A percentile compares a stretch with the other conserved stretches of the same genome.
Conservation (phyloP, 2,113 vertebrate species). For the Hippocampus comes region DNA sequence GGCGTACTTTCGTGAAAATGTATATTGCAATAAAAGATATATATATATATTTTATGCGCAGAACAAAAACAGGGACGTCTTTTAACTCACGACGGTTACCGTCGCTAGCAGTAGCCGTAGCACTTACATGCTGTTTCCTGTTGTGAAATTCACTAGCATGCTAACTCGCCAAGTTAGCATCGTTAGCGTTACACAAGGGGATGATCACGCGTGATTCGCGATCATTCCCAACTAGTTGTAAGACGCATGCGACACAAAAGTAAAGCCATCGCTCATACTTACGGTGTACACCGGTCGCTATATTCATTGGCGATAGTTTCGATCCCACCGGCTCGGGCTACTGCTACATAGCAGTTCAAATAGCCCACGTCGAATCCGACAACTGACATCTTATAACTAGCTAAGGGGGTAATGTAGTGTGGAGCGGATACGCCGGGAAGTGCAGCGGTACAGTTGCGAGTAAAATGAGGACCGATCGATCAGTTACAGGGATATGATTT, state of each 20-base stretch:
- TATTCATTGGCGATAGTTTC: constrained; percentile 96
- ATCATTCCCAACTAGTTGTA: too few relatives aligned
- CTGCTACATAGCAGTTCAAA: constrained; percentile 93
- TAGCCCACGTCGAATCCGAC: constrained; percentile 93
- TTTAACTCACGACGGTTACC: constrained; percentile 1
- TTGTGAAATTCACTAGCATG: constrained; percentile 52
- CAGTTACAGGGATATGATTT: constrained; percentile 24
- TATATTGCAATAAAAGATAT: too few relatives aligned
- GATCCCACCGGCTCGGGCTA: constrained; percentile 92
- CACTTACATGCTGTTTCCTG: constrained; percentile 60
- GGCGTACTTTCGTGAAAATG: too few relatives aligned
- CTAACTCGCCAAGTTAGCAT: constrained; percentile 44
- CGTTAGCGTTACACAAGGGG: constrained; percentile 9
- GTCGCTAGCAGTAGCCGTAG: constrained; percentile 50
- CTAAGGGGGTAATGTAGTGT: constrained; percentile 3
- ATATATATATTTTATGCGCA: too few relatives aligned
- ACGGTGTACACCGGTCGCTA: constrained; percentile 95
- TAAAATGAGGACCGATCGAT: neutral
- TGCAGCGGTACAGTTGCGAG: constrained; percentile 9
- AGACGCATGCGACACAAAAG: neutral
- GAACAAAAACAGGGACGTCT: neutral
- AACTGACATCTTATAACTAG: constrained; percentile 84
- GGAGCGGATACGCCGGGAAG: constrained; percentile 15
- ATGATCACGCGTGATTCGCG: neutral
- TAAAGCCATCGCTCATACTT: constrained; percentile 57